Evolutionary conservation across 2,113 vertebrate genomes (phyloP).

Genomic region (Lepus americanus): DNA sequence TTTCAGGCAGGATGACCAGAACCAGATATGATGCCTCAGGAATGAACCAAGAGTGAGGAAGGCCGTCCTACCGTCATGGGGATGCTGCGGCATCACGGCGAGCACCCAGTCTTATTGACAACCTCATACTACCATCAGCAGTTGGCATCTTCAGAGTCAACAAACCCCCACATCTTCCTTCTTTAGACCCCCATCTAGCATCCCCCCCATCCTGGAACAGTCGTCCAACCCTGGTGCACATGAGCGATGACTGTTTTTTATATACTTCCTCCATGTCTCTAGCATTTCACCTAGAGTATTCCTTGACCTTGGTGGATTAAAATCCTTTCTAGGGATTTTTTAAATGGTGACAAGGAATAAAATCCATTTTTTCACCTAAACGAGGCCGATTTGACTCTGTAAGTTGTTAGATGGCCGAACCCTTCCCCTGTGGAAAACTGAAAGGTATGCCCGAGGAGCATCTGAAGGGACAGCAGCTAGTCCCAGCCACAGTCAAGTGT

Average conservation of each 20-base stretch:
- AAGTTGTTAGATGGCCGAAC: background rate
- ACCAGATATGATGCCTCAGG: background rate
- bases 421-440: background rate
- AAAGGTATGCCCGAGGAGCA: background rate
- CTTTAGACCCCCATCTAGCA: background rate
- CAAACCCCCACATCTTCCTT: background rate
- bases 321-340: background rate
- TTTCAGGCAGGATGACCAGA: background rate
- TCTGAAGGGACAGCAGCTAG: background rate
- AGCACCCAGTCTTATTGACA: background rate
- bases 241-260: background rate
- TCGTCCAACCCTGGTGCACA: no score
- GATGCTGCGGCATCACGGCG: background rate
- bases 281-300: background rate
- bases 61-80: accelerated
- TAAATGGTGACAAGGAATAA: background rate
- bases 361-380: slow-evolving; percentile 8
- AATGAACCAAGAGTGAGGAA: background rate
- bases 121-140: background rate
- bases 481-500: background rate
- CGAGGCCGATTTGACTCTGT: background rate
- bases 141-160: background rate
- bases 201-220: background rate
- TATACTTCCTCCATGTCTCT: background rate
- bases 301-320: background rate